Base-by-base conservation (phyloP, 2,113 vertebrate species). In the Oceanodroma tethys region DNA sequence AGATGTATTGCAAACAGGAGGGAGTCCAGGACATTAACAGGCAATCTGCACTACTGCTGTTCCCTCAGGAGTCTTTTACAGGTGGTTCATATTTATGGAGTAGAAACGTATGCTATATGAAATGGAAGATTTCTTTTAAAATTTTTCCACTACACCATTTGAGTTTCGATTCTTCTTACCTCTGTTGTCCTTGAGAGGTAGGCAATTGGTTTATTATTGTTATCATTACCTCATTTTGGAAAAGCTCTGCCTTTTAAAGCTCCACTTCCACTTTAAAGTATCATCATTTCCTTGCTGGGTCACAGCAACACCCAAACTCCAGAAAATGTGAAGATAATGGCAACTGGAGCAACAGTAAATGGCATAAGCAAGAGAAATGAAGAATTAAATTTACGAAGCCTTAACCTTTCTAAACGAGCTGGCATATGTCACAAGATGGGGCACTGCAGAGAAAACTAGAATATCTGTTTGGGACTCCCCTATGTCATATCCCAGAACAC, bases 21-120 rank as follows among this genome's bases (percentile, higher is more conserved):
- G 88, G 73, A 65, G 89, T 83, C 83, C 86, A 85, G 92, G 79
- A 96, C 89, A 97, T 98, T 97, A 97, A 96, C 84, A 98, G 94
- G 85, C 94, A 97, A 96, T 95, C 96, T 97, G 97, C 91, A 97
- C 62, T 86, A 80, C 95, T 95, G 88, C 95, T 98, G 74, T 97
- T 98, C 96, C 97, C 97, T 95, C 23, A 88, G 94, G 98, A 95
- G 60, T 90, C 95, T 97, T 93, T 92, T 97, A 97, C 98, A 98
- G 98, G 98, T 98, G 98, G 98, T 98, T 99, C 91, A 52, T 96
- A 98, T 99, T 98, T 98, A 96, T 98, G 68, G 75, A 96, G 89
- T 79, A 95, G 88, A 97, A 97, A 98, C 97, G 95, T 96, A 97
- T 97, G 94, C 47, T 66, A 85, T 96, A 97, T 97, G 97, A 98